Conservation (phyloP, 1,140 invertebrate genomes). For the Metopolophium dirhodum region DNA sequence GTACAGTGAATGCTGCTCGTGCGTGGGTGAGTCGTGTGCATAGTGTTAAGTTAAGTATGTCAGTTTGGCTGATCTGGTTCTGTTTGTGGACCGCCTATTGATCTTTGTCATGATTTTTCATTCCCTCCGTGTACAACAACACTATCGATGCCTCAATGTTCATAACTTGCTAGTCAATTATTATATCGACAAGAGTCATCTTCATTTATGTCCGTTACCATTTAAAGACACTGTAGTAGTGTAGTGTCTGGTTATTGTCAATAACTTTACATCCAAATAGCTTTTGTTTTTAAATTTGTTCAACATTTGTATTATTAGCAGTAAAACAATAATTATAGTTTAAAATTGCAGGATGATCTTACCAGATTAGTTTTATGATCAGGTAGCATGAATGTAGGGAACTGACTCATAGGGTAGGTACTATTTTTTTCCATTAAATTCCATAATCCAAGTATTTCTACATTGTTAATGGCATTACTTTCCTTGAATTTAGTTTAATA, state of each 20-base stretch:
- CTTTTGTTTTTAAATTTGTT: neutral
- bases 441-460: neutral
- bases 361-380: neutral
- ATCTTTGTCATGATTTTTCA: too few species aligned
- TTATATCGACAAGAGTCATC: neutral
- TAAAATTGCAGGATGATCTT: neutral
- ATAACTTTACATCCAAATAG: neutral
- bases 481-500: neutral
- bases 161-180: neutral
- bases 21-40: slow-evolving; percentile 77
- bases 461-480: neutral
- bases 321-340: neutral
- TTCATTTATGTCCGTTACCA: neutral
- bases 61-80: neutral
- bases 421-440: neutral
- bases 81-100: too few species aligned
- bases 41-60: neutral
- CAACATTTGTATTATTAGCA: neutral
- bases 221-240: neutral
- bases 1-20: slow-evolving; percentile 93
- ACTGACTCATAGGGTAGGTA: neutral
- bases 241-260: neutral
- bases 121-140: too few species aligned
- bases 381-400: neutral
- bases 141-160: too few species aligned